These are phyloP conservation scores for Ondatra zibethicus DNA, from an alignment of 2,113 vertebrate species.

Conservation along the genomic window DNA sequence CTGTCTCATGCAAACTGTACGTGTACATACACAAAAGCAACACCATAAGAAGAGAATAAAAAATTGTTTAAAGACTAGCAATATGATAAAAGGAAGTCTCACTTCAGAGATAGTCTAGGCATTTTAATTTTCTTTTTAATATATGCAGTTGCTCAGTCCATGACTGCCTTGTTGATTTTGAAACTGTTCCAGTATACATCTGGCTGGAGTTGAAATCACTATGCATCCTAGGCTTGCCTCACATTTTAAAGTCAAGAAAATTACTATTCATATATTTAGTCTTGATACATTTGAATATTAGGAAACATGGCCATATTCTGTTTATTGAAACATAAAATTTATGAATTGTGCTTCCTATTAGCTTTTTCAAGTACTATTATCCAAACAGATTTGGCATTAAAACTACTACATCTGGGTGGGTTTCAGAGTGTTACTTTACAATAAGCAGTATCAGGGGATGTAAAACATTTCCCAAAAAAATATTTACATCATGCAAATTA, in stretches of 20 bases:
- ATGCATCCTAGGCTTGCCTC: no score
- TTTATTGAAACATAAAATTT: conserved; percentile 3
- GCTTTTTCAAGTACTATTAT: background rate
- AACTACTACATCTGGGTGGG: background rate
- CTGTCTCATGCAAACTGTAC: background rate
- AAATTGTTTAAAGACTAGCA: background rate
- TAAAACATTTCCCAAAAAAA: background rate
- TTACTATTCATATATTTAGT: background rate
- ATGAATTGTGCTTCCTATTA: background rate
- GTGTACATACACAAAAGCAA: background rate
- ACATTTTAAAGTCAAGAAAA: background rate
- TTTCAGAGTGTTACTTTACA: background rate
- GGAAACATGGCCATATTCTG: background rate
- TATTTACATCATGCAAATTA: background rate
- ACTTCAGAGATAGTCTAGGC: background rate
- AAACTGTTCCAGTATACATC: background rate
- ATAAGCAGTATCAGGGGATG: background rate
- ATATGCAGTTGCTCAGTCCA: background rate
- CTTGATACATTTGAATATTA: background rate
- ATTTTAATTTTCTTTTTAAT: conserved; percentile 36
- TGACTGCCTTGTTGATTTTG: background rate
- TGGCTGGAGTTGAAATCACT: background rate
- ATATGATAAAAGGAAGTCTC: conserved; percentile 25
- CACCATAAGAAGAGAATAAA: background rate
- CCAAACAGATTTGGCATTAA: background rate